These are phyloP conservation scores for Rhinichthys klamathensis DNA, from an alignment of 2,113 vertebrate species.

Conservation along the genomic window DNA sequence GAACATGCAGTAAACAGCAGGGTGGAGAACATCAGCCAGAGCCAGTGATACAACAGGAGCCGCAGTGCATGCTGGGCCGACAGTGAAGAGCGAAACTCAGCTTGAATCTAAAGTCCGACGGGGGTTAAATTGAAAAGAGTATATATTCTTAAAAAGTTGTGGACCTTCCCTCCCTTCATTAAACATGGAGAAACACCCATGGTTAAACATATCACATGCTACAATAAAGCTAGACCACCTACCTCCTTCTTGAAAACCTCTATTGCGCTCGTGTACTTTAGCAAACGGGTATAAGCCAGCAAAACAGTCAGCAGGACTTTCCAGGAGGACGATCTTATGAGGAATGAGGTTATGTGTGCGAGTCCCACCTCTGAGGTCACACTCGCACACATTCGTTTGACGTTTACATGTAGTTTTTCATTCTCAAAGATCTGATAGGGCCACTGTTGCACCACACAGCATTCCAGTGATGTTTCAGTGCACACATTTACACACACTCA, in stretches of 20 bases:
- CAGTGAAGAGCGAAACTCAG: not conserved
- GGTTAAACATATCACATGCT: slow-evolving; percentile 6
- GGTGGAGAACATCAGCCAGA: slow-evolving; percentile 3
- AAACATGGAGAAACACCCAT: not conserved
- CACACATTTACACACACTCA: slow-evolving; percentile 31
- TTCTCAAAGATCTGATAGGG: slow-evolving; percentile 26
- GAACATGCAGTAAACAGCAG: slow-evolving; percentile 31
- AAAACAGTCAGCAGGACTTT: not conserved
- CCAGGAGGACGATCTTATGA: slow-evolving; percentile 2
- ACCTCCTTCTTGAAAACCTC: slow-evolving; percentile 6
- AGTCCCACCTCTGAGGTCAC: slow-evolving; percentile 33
- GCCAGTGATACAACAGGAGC: not conserved
- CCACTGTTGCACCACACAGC: slow-evolving; percentile 39
- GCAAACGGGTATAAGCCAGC: not conserved
- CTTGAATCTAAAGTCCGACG: not conserved
- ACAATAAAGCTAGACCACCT: not conserved
- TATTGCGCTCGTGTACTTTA: not conserved
- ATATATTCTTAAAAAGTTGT: slow-evolving; percentile 4
- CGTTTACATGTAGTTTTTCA: slow-evolving; percentile 11
- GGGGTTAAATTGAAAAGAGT: slow-evolving; percentile 9
- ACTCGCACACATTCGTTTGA: slow-evolving; percentile 20
- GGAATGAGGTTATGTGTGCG: not conserved
- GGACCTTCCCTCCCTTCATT: not conserved
- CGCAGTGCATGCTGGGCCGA: slow-evolving; percentile 18
- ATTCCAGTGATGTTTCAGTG: slow-evolving; percentile 38